Evolutionary conservation across 2,888 invertebrate species (phyloP), one percentile per base, ranked within the genome.

Genomic region (Drosophila neutralis): DNA sequence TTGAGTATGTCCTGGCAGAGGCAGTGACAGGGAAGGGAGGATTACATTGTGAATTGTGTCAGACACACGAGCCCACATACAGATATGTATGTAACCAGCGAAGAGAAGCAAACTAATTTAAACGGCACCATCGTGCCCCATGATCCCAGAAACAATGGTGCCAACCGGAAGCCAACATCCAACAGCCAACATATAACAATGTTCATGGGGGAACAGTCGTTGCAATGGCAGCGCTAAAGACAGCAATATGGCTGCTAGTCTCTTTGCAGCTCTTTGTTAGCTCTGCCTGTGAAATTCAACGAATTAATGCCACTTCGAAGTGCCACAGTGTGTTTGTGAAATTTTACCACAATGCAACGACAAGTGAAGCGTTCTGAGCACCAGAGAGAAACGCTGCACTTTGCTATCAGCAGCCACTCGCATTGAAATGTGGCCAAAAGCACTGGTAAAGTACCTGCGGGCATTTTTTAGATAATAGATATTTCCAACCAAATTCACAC

Each of bases 391-490:
- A 64, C 51, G 73, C 58, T 73, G 88, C 83, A 65, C 69, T 82
- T 87, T 73, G 80, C 83, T 89, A 84, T 89, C 90, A 90, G 79
- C 86, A 88, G 87, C 78, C 71, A 74, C 61, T 85, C 65, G 69
- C 81, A 89, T 88, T 85, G 88, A 85, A 88, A 85, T 89, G 88
- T 85, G 83, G 81, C 73, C 73, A 73, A 85, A 88, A 76, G 67
- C 78, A 73, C 65, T 71, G 78, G 73, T 76, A 88, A 85, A 86
- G 73, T 89, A 90, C 87, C 90, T 87, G 87, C 89, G 87, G 87
- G 76, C 87, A 90, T 87, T 87, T 89, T 83, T 83, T 76, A 86
- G 86, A 86, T 89, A 87, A 87, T 89, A 87, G 80, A 90, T 84
- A 90, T 89, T 85, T 71, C 57, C 74, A 74, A 71, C 40, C 21